Conservation (phyloP, 2,888 invertebrate genomes). For the Aquatica leii region DNA sequence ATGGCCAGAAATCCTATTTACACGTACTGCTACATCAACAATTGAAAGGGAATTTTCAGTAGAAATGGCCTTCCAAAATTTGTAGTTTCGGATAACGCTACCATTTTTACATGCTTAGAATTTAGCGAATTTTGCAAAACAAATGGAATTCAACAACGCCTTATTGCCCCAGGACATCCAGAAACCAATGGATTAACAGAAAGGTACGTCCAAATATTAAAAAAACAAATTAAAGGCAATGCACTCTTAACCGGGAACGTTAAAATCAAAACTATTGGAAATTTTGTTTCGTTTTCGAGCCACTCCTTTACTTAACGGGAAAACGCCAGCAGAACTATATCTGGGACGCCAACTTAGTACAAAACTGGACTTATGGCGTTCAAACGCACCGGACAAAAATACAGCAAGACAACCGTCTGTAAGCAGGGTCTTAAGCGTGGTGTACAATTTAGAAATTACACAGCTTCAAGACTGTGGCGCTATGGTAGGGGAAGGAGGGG, state of each 20-base stretch:
- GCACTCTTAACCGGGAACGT: neutral
- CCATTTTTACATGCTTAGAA: conserved; percentile 41
- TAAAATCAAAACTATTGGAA: neutral
- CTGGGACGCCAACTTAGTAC: neutral
- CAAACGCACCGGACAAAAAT: too few species aligned
- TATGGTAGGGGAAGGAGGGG: conserved; percentile 29
- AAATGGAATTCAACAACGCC: conserved; percentile 38
- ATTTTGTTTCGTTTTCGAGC: neutral
- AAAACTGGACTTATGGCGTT: neutral
- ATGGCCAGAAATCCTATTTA: conserved; percentile 36
- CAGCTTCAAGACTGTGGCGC: conserved; percentile 30
- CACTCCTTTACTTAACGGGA: too few species aligned
- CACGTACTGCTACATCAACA: conserved; percentile 39
- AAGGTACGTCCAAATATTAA: conserved; percentile 27
- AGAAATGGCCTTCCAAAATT: conserved; percentile 40
- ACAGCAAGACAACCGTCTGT: too few species aligned
- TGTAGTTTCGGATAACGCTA: too few species aligned
- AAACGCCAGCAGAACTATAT: neutral
- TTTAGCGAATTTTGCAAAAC: conserved; percentile 38
- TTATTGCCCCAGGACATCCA: conserved; percentile 37
- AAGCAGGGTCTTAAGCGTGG: too few species aligned
- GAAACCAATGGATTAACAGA: conserved; percentile 38
- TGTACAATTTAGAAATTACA: conserved; percentile 29
- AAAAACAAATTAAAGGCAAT: conserved; percentile 3
- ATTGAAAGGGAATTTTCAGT: conserved; percentile 42